These are phyloP conservation scores for Rhinopomastus cyanomelas DNA, from an alignment of 2,113 vertebrate species.

Conservation along the genomic window DNA sequence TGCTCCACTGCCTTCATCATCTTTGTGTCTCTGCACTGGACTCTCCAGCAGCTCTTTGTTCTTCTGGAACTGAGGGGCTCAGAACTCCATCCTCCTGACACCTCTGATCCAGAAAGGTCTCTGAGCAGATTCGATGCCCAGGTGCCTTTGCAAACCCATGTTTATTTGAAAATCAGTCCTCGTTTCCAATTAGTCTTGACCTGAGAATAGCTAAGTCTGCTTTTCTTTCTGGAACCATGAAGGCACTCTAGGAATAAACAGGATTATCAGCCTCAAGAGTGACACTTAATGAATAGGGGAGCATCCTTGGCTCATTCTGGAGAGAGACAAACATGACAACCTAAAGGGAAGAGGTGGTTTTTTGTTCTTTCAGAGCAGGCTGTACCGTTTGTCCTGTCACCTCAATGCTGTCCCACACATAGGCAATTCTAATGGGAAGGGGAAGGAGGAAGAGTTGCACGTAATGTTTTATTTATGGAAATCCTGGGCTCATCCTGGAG, in stretches of 20 bases:
- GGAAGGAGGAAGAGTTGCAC: conserved; percentile 3
- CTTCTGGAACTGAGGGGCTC: no score
- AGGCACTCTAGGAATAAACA: not conserved
- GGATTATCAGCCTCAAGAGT: not conserved
- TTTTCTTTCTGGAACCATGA: conserved; percentile 10
- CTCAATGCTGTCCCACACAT: not conserved
- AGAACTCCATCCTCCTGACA: no score
- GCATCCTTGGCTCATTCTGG: not conserved
- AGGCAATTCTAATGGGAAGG: not conserved
- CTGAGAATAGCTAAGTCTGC: not conserved
- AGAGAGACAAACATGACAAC: not conserved
- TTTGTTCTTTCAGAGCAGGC: not conserved
- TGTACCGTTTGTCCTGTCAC: not conserved
- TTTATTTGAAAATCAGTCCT: not conserved
- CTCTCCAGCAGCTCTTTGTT: no score
- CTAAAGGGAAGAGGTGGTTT: not conserved
- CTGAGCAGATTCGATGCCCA: not conserved
- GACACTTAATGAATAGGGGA: not conserved
- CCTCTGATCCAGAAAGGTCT: not conserved
- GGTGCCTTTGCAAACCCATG: not conserved
- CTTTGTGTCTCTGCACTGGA: no score
- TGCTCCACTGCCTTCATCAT: no score
- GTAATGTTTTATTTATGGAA: conserved; percentile 52
- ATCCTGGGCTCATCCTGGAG: not conserved
- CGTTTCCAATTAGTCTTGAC: not conserved